Base-by-base conservation (phyloP, 2,888 invertebrate genomes). In the Poecilobothrus nobilitatus region DNA sequence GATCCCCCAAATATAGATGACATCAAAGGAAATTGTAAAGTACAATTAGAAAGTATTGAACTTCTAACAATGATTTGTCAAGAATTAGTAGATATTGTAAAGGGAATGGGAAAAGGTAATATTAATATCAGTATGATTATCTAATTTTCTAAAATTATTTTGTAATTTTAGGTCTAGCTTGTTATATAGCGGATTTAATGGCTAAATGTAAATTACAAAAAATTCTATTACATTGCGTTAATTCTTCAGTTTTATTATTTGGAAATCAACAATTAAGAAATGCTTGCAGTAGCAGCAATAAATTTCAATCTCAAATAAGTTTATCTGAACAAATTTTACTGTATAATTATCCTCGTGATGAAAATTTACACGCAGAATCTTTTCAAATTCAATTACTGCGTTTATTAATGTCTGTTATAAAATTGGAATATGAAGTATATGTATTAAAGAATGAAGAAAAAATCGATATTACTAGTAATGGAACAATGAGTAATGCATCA, bases 161-260 rank as follows among this genome's bases (percentile, higher is more conserved):
- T 53, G n/a, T 89, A 27, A 27, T 53, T 18, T 18, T 53, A 53
- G 53, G 90, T 1, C 87, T 92, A 76, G 88, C 91, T 15, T 89
- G 87, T 74, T 94, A 91, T 78, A 88, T 91, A 71, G 87, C 87
- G 18, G 91, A 92, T 79, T 81, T 89, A 73, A 82, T 93, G 76
- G 84, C 86, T 4, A 87, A 91, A 72, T 91, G 91, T 76, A 93
- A 93, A 80, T 84, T 94, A 66, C 94, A 94, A 80, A 93, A 93
- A 71, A 89, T 91, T 33, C 85, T 92, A 66, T 83, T 94, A 66
- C 92, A 93, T 78, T 91, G 91, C 77, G 83, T 93, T 22, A 85
- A 92, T 67, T 90, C 92, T 4, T 90, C 90, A 21, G 90, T 93
- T 2, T 84, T 88, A 37, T 72, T 73, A 62, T 75, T 75, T 75